These are phyloP conservation scores for Watsonalla cultraria DNA, from an alignment of 2,888 invertebrate species.

Conservation along the genomic window DNA sequence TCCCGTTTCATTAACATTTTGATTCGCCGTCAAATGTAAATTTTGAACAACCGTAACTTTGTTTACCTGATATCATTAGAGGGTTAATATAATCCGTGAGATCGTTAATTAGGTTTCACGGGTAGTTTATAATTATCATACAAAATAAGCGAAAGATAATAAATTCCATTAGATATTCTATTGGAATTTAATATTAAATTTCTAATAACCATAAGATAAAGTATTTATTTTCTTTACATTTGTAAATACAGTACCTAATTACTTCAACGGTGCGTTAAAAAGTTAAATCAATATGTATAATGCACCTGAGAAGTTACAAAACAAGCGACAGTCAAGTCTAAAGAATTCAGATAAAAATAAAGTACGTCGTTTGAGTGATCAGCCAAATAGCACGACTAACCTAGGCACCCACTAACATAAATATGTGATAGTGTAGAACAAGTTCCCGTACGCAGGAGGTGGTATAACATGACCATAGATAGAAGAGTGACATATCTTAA, in stretches of 20 bases:
- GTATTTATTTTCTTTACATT: too few relatives aligned
- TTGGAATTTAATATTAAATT: too few relatives aligned
- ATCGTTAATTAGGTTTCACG: not conserved
- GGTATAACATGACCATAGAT: constrained; percentile 55
- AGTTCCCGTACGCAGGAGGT: constrained; percentile 50
- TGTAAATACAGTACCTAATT: too few relatives aligned
- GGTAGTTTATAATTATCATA: not conserved
- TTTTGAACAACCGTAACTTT: constrained; percentile 14
- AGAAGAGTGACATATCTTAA: constrained; percentile 40
- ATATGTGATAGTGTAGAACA: constrained; percentile 38
- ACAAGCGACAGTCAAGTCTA: not conserved
- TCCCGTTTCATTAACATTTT: constrained; percentile 46
- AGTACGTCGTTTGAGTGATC: constrained; percentile 18
- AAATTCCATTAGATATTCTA: too few relatives aligned
- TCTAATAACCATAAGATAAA: too few relatives aligned
- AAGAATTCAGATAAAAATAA: not conserved
- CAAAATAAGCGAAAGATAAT: not conserved
- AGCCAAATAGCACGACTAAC: constrained; percentile 35
- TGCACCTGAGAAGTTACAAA: not conserved
- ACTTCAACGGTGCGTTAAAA: too few relatives aligned
- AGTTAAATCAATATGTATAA: not conserved
- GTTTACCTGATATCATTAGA: not conserved
- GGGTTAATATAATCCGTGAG: not conserved
- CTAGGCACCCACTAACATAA: constrained; percentile 30
- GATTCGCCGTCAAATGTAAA: constrained; percentile 36